Percentiles rank a stretch among this genome's conserved stretches.
phyloP scores from a whole-genome alignment of 2,888 invertebrate genomes.

The Ligdia adustata region DNA sequence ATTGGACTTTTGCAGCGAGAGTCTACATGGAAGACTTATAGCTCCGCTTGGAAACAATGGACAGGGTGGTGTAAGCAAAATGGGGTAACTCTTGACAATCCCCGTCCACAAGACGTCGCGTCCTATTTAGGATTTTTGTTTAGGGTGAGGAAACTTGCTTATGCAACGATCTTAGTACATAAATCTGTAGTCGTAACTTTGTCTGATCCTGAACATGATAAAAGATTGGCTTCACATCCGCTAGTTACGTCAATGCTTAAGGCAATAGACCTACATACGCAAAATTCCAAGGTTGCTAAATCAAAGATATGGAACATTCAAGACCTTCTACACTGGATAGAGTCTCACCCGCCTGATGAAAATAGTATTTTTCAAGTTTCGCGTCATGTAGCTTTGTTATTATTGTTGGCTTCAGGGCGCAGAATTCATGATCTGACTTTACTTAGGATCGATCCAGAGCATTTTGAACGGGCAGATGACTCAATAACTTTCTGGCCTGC shows the following conservation, averaged over 20 bases:
- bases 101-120: conserved; percentile 24
- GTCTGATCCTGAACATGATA: conserved; percentile 13
- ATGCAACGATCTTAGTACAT: conserved; percentile 29
- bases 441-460: neutral
- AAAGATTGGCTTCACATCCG: neutral
- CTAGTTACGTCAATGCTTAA: neutral
- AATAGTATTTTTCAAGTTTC: conserved; percentile 3
- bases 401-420: conserved; percentile 3
- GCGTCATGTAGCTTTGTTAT: conserved; percentile 2
- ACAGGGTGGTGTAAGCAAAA: conserved; percentile 28
- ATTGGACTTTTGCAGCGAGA: conserved; percentile 20
- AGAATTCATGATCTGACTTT: conserved; percentile 10
- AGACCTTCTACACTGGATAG: neutral
- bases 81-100: conserved; percentile 19
- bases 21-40: conserved; percentile 28
- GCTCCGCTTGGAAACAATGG: conserved; percentile 31
- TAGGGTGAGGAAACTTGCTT: conserved; percentile 17
- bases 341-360: neutral
- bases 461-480: neutral
- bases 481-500: conserved; percentile 6
- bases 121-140: conserved; percentile 19
- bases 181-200: conserved; percentile 29
- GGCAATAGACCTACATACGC: neutral
- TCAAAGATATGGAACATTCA: neutral
- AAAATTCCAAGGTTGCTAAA: neutral